Evolutionary conservation across 2,888 invertebrate species (phyloP).

Genomic region (Eristalis intricaria): DNA sequence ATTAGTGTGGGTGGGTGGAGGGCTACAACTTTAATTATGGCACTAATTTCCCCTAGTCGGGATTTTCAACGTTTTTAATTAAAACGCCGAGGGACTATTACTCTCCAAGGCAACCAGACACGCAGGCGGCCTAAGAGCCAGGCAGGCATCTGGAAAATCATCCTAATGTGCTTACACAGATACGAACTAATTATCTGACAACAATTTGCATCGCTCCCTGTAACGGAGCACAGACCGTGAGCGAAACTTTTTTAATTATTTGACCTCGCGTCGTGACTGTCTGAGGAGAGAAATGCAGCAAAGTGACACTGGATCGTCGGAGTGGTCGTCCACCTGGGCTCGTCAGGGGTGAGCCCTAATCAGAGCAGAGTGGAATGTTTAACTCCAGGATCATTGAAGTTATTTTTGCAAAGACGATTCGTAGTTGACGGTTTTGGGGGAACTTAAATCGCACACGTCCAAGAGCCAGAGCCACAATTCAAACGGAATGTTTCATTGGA

Average conservation of each 20-base stretch:
- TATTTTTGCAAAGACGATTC: background rate
- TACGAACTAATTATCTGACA: constrained; percentile 8
- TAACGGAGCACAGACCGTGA: background rate
- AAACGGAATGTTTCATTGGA: background rate
- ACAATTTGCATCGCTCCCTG: background rate
- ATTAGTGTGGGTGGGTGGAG: constrained; percentile 9
- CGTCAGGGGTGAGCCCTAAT: background rate
- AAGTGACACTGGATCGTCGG: background rate
- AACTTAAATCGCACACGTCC: background rate
- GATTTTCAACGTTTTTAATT: constrained; percentile 24
- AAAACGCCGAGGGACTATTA: background rate
- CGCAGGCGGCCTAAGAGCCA: background rate
- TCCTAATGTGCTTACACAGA: constrained; percentile 1
- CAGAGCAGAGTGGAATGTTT: background rate
- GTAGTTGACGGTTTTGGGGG: background rate
- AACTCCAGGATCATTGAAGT: background rate
- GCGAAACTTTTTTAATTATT: constrained; percentile 1
- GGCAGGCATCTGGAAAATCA: constrained; percentile 17
- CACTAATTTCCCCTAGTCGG: constrained; percentile 9
- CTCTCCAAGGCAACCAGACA: background rate
- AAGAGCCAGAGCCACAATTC: background rate
- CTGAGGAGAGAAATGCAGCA: background rate
- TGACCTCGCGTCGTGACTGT: background rate
- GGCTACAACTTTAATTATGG: constrained; percentile 9
- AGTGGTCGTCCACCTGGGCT: background rate